Evolutionary conservation across 2,113 vertebrate genomes (phyloP).

Genomic region (Axis porcinus): DNA sequence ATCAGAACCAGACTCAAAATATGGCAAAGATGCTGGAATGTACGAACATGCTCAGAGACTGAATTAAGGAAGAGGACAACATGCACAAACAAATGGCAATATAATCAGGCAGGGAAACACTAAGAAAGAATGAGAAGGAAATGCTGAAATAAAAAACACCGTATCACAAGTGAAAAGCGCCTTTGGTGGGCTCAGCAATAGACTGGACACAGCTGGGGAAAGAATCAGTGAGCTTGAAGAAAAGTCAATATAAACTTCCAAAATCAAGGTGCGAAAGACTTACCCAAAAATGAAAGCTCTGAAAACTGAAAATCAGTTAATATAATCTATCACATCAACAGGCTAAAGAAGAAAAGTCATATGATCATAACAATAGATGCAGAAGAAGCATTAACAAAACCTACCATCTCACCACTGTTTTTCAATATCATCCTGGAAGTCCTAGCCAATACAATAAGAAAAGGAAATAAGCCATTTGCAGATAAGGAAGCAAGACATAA

Average conservation of each 20-base stretch:
- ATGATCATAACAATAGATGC: not conserved
- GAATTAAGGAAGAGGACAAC: not conserved
- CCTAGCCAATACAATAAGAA: not conserved
- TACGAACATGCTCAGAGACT: not conserved
- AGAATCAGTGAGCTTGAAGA: not conserved
- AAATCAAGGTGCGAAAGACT: not conserved
- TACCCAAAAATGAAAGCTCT: not conserved
- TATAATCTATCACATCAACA: not conserved
- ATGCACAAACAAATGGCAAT: not conserved
- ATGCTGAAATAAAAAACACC: not conserved
- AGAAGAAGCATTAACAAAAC: not conserved
- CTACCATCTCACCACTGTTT: not conserved
- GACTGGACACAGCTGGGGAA: not conserved
- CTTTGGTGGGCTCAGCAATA: not conserved
- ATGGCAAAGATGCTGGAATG: not conserved
- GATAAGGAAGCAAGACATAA: not conserved
- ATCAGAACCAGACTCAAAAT: not conserved
- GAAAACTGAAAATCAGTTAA: not conserved
- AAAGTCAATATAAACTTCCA: not conserved
- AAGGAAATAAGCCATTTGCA: not conserved
- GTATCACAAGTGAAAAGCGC: accelerated
- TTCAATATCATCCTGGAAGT: not conserved
- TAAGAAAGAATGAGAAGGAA: not conserved
- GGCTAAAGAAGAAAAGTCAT: not conserved
- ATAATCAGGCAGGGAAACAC: not conserved